phyloP scores from a whole-genome alignment of 2,113 vertebrate genomes.

The Enhydra lutris region DNA sequence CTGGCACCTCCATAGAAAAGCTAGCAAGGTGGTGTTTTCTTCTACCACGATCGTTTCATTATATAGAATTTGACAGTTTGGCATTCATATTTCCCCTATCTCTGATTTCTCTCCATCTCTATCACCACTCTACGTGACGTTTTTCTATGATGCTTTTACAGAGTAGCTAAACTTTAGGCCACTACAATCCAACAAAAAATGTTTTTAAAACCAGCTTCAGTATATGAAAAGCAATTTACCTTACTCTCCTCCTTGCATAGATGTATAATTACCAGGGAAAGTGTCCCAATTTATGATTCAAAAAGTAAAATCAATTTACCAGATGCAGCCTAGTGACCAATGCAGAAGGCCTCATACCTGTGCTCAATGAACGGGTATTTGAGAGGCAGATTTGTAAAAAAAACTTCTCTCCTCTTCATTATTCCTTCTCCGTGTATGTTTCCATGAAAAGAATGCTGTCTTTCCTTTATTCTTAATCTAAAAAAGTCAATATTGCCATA shows the following conservation, averaged over 20 bases:
- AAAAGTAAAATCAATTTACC: neutral
- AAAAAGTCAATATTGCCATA: neutral
- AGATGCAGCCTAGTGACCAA: neutral
- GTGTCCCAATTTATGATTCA: neutral
- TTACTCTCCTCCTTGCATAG: neutral
- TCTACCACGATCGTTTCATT: neutral
- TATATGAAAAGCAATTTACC: neutral
- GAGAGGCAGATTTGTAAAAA: neutral
- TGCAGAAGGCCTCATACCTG: neutral
- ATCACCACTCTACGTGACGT: neutral
- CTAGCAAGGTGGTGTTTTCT: neutral
- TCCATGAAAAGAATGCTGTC: neutral
- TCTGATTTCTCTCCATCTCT: neutral
- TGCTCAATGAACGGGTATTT: neutral
- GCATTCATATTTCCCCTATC: neutral
- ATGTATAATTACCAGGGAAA: neutral
- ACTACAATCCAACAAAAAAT: neutral
- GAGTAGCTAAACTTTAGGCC: neutral
- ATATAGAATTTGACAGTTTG: neutral
- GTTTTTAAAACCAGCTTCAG: neutral
- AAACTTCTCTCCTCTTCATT: neutral
- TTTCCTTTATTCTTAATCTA: neutral
- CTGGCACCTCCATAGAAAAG: conserved; percentile 58
- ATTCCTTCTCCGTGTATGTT: neutral
- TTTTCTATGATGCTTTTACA: neutral